Evolutionary conservation across 1,140 invertebrate genomes (phyloP).

Genomic region (Hylaeus volcanicus): DNA sequence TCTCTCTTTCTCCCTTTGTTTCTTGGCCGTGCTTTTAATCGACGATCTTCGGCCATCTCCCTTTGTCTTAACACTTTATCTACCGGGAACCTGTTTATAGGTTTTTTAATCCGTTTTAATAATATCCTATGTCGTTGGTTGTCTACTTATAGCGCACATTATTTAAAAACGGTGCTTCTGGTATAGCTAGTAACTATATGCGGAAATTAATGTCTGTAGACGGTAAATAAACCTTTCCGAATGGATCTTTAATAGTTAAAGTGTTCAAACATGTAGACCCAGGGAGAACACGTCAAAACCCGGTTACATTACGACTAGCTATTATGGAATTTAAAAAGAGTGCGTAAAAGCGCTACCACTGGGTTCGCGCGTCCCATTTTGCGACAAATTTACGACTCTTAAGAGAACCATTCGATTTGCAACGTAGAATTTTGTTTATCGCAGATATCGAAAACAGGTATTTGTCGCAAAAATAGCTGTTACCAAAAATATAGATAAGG

Average conservation of each 20-base stretch:
- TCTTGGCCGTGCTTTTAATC: constrained; percentile 20
- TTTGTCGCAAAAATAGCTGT: no score
- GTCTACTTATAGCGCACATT: no score
- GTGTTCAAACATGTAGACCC: no score
- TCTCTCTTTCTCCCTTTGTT: neutral
- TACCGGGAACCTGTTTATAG: no score
- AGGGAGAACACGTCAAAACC: neutral
- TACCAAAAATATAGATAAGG: no score
- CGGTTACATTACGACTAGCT: neutral
- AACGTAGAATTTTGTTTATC: neutral
- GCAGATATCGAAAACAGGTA: neutral
- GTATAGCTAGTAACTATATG: no score
- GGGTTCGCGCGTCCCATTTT: neutral
- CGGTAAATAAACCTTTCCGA: no score
- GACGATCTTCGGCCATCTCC: constrained; percentile 1
- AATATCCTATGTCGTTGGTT: no score
- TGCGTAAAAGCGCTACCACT: neutral
- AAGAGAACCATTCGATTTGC: neutral
- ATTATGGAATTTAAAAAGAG: constrained; percentile 22
- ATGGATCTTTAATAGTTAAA: no score
- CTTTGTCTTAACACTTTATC: neutral
- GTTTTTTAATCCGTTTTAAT: no score
- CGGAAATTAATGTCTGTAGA: no score
- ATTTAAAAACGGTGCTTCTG: no score
- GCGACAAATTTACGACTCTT: neutral